Evolutionary conservation across 1,140 invertebrate species (phyloP).

Genomic region (Heliconius hewitsoni): DNA sequence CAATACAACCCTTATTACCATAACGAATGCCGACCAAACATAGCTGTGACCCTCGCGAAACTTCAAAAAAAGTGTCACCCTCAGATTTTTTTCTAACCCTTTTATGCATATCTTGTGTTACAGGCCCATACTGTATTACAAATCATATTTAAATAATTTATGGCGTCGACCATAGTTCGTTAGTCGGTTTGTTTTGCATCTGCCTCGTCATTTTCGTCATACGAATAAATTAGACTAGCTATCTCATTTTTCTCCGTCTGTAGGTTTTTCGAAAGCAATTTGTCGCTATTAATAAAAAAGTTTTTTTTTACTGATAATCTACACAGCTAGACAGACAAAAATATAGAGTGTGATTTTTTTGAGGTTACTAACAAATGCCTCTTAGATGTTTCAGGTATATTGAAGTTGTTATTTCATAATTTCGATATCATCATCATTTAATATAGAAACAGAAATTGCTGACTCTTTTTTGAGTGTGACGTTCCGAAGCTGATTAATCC

Average conservation of each 20-base stretch:
- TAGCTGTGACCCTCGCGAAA: constrained; percentile 54
- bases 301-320: neutral
- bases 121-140: constrained; percentile 65
- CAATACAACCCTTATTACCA: constrained; percentile 58
- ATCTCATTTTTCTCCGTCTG: neutral
- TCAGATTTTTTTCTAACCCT: constrained; percentile 73
- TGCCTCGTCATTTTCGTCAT: constrained; percentile 45
- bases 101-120: constrained; percentile 77
- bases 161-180: constrained; percentile 61
- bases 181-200: constrained; percentile 69
- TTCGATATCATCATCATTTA: too few relatives aligned
- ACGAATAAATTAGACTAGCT: neutral
- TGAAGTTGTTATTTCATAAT: too few relatives aligned
- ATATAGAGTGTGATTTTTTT: too few relatives aligned
- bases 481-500: too few relatives aligned
- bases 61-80: constrained; percentile 70
- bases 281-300: neutral
- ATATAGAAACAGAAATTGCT: too few relatives aligned
- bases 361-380: too few relatives aligned
- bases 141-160: constrained; percentile 81
- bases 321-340: too few relatives aligned
- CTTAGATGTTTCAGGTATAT: too few relatives aligned
- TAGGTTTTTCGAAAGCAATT: neutral
- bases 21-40: constrained; percentile 64
- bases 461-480: too few relatives aligned